phyloP scores from a whole-genome alignment of 2,113 vertebrate genomes.

The Brevimyrus niger region DNA sequence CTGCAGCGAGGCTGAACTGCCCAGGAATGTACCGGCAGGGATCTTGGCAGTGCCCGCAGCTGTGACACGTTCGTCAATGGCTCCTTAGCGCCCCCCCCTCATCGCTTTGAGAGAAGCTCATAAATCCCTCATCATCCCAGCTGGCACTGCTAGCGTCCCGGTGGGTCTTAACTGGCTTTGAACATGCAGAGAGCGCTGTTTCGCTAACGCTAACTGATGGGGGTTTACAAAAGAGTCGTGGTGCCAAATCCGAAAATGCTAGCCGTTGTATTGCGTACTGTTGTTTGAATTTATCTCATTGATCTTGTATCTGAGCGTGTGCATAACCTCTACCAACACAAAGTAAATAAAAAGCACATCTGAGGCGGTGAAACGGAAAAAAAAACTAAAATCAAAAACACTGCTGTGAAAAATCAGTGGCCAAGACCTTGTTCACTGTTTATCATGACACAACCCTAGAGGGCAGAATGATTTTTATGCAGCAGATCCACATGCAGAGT shows the following conservation, averaged over 20 bases:
- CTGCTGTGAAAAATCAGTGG: background rate
- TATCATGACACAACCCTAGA: background rate
- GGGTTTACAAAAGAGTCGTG: conserved; percentile 36
- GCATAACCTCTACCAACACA: background rate
- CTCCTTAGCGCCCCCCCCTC: background rate
- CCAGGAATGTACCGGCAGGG: background rate
- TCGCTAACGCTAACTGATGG: conserved; percentile 31
- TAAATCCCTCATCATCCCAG: conserved; percentile 17
- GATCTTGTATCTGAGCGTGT: background rate
- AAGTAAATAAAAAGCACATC: background rate
- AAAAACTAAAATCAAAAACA: background rate
- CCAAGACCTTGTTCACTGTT: background rate
- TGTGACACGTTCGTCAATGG: background rate
- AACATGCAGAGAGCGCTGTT: conserved; percentile 18
- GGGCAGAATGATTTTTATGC: background rate
- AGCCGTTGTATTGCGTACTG: background rate
- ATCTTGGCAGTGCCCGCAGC: background rate
- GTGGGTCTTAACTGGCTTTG: background rate
- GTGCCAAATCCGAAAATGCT: background rate
- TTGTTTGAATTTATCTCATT: background rate
- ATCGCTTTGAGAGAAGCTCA: background rate
- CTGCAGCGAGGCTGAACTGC: conserved; percentile 23
- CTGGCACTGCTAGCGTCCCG: background rate
- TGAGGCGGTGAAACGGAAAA: too few species aligned
- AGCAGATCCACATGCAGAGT: background rate